phyloP scores from a whole-genome alignment of 2,888 invertebrate genomes.

The Eremobia ochroleuca region DNA sequence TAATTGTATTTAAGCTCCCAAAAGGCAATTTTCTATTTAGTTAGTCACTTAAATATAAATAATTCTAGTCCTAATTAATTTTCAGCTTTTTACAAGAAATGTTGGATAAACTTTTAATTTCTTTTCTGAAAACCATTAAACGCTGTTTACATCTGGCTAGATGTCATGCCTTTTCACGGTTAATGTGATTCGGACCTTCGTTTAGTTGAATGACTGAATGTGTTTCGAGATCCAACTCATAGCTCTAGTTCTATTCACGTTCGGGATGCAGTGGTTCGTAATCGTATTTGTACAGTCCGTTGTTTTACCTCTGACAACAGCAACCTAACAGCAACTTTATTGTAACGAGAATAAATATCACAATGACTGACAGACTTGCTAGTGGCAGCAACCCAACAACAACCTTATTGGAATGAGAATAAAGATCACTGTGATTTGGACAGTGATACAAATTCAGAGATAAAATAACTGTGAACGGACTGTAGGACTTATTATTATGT shows the following conservation, averaged over 20 bases:
- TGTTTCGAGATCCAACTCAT: background rate
- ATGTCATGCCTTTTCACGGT: background rate
- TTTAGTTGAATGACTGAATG: background rate
- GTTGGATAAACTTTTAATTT: constrained; percentile 8
- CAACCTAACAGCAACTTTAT: background rate
- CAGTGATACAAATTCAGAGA: background rate
- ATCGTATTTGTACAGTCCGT: background rate
- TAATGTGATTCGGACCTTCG: background rate
- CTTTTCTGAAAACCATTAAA: background rate
- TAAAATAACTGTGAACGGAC: background rate
- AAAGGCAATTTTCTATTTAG: constrained; percentile 45
- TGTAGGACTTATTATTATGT: background rate
- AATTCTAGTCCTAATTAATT: constrained; percentile 39
- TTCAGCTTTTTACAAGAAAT: constrained; percentile 20
- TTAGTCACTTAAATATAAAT: constrained; percentile 45
- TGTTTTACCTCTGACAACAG: background rate
- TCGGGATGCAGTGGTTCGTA: background rate
- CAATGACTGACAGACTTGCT: background rate
- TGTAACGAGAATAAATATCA: background rate
- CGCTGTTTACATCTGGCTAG: background rate
- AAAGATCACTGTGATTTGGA: background rate
- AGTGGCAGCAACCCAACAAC: too few species aligned
- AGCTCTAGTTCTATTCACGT: background rate
- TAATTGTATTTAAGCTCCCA: constrained; percentile 52
- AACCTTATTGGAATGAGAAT: too few species aligned